A percentile compares a stretch with the other conserved stretches of the same genome.
phyloP scores from a whole-genome alignment of 2,888 invertebrate species.

The Entomobrya proxima region DNA sequence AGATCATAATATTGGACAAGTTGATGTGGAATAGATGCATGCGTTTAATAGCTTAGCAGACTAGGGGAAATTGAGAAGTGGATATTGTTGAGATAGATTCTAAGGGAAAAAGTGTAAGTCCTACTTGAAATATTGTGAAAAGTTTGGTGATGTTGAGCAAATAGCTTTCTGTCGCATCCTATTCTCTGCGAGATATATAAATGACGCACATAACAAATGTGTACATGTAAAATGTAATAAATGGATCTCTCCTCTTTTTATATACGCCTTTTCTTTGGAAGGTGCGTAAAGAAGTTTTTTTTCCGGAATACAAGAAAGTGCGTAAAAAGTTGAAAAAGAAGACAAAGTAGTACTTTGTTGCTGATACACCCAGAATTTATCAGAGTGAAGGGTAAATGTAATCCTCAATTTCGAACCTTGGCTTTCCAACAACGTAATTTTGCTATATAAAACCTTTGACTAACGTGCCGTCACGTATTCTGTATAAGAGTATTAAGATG shows the following conservation, averaged over 20 bases:
- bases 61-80: not conserved
- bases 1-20: not conserved
- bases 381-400: not conserved
- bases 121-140: slow-evolving; percentile 31
- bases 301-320: not conserved
- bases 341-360: not conserved
- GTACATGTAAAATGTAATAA: not conserved
- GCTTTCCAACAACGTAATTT: not conserved
- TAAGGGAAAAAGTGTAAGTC: not conserved
- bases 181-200: slow-evolving; percentile 1
- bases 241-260: not conserved
- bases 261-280: not conserved
- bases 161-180: not conserved
- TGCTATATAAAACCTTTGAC: not conserved
- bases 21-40: not conserved
- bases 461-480: not conserved
- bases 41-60: not conserved
- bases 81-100: not conserved
- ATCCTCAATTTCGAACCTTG: not conserved
- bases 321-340: not conserved
- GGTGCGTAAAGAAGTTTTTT: slow-evolving; percentile 3
- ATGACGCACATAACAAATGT: not conserved
- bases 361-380: not conserved
- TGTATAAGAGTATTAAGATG: not conserved
- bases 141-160: slow-evolving; percentile 39